Evolutionary conservation across 2,797 vertebrate genomes (phyloP), one percentile per base, ranked within the genome.

Genomic region (Pangasius larnaudii): DNA sequence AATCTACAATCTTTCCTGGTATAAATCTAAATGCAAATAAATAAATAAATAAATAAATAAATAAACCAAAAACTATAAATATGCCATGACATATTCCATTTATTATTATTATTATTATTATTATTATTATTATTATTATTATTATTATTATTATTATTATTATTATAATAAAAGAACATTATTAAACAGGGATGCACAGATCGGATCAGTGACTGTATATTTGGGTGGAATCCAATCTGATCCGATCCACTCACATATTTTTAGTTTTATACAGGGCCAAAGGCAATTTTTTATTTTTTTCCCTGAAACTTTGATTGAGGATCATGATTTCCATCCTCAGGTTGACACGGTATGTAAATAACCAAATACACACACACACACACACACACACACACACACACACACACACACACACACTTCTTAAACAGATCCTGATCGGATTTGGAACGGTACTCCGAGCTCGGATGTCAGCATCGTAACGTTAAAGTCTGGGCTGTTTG

Each of bases 11-110:
- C 42, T 49, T 49, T 49, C 1, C 6, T n/a, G 19, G 19, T 27
- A 22, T 19, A 53, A 75, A 49, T 95, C 96, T 96, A 96, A 92
- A 96, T 96, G 95, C 95, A 95, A 95, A 95, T 19, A 86, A 87
- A 56, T 42, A 72, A 63, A 27, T 24, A 42, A 81, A 10, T 5
- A 10, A 59, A 59, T 5, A 59, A 14, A 56, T 19, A 36, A 53
- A 56, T 9, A 53, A 22, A 36, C 1, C 22, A 30, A 75, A 10
- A 10, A 42, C 2, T 24, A 46, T 11, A 42, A 11, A 5, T 27
- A 74, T 3, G 1, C 24, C 7, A 27, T 8, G 1, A 36, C 2
- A 53, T 30, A n/a, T 30, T 51, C 1, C 5, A 2, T 42, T 74
- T 75, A 78, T 33, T 56, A 33, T 56, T 56, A 39, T 58, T 58